A percentile compares a stretch with the other conserved stretches of the same genome.
These are phyloP conservation scores for Chrysaora quinquecirrha DNA, from an alignment of 30 jellyfish, hydroid and myxozoan species.

Conservation along the genomic window DNA sequence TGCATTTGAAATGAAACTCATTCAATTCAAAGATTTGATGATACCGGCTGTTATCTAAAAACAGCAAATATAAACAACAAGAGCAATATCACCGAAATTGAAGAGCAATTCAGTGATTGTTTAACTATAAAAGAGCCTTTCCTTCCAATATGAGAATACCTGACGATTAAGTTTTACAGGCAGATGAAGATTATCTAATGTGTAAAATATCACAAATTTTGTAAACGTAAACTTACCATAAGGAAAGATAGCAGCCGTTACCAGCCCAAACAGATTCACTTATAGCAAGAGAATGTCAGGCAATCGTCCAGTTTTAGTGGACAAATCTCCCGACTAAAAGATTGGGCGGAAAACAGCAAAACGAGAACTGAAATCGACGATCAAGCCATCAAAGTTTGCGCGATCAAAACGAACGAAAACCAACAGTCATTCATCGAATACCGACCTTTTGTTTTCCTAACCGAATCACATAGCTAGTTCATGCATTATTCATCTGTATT, in stretches of 20 bases:
- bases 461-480: conserved; percentile 73
- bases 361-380: conserved; percentile 2
- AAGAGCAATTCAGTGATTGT: too few relatives aligned
- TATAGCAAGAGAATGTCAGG: conserved; percentile 31
- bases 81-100: neutral
- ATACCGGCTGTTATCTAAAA: neutral
- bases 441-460: conserved; percentile 72
- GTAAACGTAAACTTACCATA: conserved; percentile 44
- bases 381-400: conserved; percentile 61
- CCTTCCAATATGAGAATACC: too few relatives aligned
- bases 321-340: conserved; percentile 63
- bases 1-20: too few relatives aligned
- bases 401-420: conserved; percentile 33
- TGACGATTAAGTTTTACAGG: neutral
- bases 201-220: neutral
- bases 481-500: conserved; percentile 70
- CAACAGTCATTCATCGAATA: conserved; percentile 88
- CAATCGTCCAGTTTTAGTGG: conserved; percentile 62
- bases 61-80: neutral
- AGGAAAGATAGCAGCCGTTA: conserved; percentile 23
- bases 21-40: too few relatives aligned
- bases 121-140: too few relatives aligned
- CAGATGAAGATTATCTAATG: neutral
- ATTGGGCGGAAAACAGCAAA: conserved; percentile 45
- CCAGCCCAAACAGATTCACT: neutral